Evolutionary conservation across 2,888 invertebrate species (phyloP), one percentile per base, ranked within the genome.

Genomic region (Trissoscelio sp.): DNA sequence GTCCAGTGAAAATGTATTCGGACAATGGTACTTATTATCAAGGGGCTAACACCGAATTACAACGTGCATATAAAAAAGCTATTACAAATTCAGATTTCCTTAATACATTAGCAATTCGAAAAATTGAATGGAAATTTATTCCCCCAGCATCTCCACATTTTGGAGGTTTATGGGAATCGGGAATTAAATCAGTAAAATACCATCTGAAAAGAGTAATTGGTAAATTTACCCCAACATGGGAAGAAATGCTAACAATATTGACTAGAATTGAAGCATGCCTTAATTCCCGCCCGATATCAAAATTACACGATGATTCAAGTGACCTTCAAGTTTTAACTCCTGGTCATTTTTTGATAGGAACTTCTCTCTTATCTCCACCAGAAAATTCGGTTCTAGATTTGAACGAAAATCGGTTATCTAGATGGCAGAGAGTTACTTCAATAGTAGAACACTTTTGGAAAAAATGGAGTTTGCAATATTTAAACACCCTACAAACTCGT

Each of bases 181-280:
- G 24, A 18, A 14, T 46, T 4, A 46, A 55, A 7, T 55, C 31
- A 2, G 14, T 55, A 14, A 55, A 55, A 28, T 28, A 28, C 28
- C 55, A 55, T 34, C 16, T 55, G 12, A 28, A 16, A 34, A n/a
- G 55, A 18, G 14, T 57, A 14, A 11, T 57, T 7, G 34, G 57
- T 6, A 1, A 12, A 0, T 37, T 39, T 4, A 34, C 14, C 3
- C 57, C 57, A 1, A 34, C 57, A 20, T 5, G 28, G 7, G 57
- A 57, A 34, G 57, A 57, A 31, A 24, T 24, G 24, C 3, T 6
- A 6, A 24, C 24, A 4, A 24, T 24, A 24, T 24, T 24, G 6
- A 4, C 3, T 24, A 24, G 24, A 24, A 24, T 24, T 24, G 24
- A 24, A 6, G 24, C 37, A 1, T 57, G 34, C n/a, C 34, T 57